These are phyloP conservation scores for Acronicta leporina DNA, from an alignment of 2,888 invertebrate species.

Conservation along the genomic window DNA sequence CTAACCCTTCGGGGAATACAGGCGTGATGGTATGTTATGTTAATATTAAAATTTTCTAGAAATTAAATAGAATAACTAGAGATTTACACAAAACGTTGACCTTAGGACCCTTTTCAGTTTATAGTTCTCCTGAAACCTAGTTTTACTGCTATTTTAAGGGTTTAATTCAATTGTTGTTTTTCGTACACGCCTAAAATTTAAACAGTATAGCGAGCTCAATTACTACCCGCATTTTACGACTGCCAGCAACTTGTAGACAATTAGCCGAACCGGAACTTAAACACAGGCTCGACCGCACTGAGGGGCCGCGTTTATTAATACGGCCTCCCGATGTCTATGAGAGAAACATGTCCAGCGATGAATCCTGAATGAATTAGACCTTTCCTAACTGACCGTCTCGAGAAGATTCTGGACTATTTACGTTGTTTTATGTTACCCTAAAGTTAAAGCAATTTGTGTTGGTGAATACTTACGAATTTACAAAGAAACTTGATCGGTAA, in stretches of 20 bases:
- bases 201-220: background rate
- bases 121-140: background rate
- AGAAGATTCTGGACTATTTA: conserved; percentile 2
- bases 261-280: conserved; percentile 23
- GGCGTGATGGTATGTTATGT: too few species aligned
- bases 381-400: conserved; percentile 5
- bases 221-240: conserved; percentile 16
- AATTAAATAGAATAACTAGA: too few species aligned
- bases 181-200: too few species aligned
- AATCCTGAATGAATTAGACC: conserved; percentile 20
- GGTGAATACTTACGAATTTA: too few species aligned
- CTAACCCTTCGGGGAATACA: too few species aligned
- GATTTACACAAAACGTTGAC: too few species aligned
- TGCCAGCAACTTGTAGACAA: conserved; percentile 21
- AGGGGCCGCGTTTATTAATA: conserved; percentile 13
- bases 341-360: conserved; percentile 11
- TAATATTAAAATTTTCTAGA: too few species aligned
- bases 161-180: too few species aligned
- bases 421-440: background rate
- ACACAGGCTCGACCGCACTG: conserved; percentile 25
- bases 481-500: too few species aligned
- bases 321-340: conserved; percentile 16
- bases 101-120: background rate
- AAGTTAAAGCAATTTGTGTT: background rate
- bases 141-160: too few species aligned